Percentiles rank a stretch among this genome's conserved stretches.
phyloP scores from a whole-genome alignment of 2,888 invertebrate species.

The Aspidiotus destructor region DNA sequence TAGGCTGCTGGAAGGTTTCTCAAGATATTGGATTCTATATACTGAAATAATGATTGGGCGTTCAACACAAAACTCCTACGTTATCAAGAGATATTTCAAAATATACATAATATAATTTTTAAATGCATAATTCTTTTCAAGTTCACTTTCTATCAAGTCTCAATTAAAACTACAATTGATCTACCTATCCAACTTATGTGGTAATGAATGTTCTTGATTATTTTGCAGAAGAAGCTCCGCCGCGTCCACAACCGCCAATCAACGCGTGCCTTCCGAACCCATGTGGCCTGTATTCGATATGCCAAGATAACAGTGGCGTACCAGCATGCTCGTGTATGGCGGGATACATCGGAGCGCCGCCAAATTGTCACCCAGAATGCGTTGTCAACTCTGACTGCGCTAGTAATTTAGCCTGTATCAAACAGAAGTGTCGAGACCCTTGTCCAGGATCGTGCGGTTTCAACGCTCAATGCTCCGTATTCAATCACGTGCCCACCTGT shows the following conservation, averaged over 20 bases:
- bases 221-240: slow-evolving; percentile 20
- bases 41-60: no score
- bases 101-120: no score
- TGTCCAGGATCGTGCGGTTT: slow-evolving; percentile 41
- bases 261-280: slow-evolving; percentile 59
- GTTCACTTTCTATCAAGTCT: neutral
- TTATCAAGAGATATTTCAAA: no score
- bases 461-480: slow-evolving; percentile 45
- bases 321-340: slow-evolving; percentile 63
- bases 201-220: no score
- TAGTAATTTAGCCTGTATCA: slow-evolving; percentile 40
- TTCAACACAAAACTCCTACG: no score
- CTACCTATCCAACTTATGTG: no score
- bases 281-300: slow-evolving; percentile 66
- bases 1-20: no score
- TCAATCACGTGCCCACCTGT: slow-evolving; percentile 60
- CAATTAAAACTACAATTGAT: no score
- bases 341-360: slow-evolving; percentile 61
- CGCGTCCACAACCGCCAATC: slow-evolving; percentile 20
- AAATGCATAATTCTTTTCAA: no score
- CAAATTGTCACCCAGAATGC: slow-evolving; percentile 68
- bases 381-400: slow-evolving; percentile 40
- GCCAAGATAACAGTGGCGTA: slow-evolving; percentile 53
- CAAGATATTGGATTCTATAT: no score
- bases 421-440: slow-evolving; percentile 40